Evolutionary conservation across 1,140 invertebrate species (phyloP), one percentile per base, ranked within the genome.

Genomic region (Drosophila albomicans): DNA sequence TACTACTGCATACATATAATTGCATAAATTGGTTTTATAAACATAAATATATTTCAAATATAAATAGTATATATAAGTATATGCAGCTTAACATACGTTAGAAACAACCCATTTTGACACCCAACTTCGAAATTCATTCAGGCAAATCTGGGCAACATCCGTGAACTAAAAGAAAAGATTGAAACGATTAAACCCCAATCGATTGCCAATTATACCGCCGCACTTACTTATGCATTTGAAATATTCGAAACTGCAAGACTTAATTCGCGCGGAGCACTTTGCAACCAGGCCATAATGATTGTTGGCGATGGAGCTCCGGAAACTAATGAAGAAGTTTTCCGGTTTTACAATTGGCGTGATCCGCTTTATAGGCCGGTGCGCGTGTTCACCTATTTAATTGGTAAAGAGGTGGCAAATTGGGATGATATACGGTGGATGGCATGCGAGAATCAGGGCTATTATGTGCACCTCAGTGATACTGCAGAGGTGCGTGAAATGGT

Each of bases 331-430:
- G 96, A 98, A 79, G 96, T 99, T 51, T 99, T 99, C 92, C 94
- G 97, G 84, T 93, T 94, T 69, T 98, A 97, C 93, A 99, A 99
- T 93, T 97, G 96, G 95, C 94, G 94, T 35, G 94, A 95, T 69
- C 94, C 95, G 73, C 94, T 94, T 1, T 93, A 94, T 79, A 96
- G 95, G 93, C 95, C 97, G 71, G 97, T 99, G 8, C 94, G 99
- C 79, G 96, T 99, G 69, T 99, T 99, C 93, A 99, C 99, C 28
- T 99, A 99, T 94, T 94, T 99, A 70, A 98, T 99, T 93, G 98
- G 98, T 52, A 95, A 97, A 90, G 98, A 99, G 94, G 95, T 96
- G 16, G 94, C 95, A 5, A 96, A 97, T 92, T 95, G 96, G 15
- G 94, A 95, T 79, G 95, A 99, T 89, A 96, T 99, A 74, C 96